phyloP scores from a whole-genome alignment of 2,113 vertebrate species.

The Antigone vipio region DNA sequence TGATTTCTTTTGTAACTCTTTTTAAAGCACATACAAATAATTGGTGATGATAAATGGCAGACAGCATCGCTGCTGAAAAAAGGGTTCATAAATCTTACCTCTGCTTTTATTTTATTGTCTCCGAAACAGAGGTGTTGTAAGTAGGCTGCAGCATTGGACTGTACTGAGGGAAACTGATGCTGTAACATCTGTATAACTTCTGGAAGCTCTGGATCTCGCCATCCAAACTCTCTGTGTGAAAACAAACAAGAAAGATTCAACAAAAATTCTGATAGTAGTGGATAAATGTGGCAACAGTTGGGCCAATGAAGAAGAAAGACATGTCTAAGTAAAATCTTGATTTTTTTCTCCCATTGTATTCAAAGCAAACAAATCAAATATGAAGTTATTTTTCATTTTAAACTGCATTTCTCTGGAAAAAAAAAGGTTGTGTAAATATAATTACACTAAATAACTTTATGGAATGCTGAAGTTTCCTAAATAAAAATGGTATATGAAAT shows the following conservation, averaged over 20 bases:
- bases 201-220: constrained; percentile 98
- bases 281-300: not conserved
- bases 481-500: not conserved
- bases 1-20: not conserved
- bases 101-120: constrained; percentile 99
- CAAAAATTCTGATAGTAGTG: not conserved
- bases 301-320: not conserved
- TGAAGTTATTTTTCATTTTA: not conserved
- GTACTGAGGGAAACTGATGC: constrained; percentile 97
- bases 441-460: not conserved
- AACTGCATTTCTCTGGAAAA: not conserved
- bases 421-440: not conserved
- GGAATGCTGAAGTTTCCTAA: not conserved
- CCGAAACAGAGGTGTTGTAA: constrained; percentile 98
- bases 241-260: constrained; percentile 23
- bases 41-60: not conserved
- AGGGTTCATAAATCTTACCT: constrained; percentile 77
- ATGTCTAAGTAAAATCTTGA: not conserved
- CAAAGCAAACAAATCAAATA: not conserved
- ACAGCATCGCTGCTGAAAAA: not conserved
- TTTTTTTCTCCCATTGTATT: not conserved
- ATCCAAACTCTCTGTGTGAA: constrained; percentile 91
- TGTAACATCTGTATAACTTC: constrained; percentile 99
- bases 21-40: not conserved
- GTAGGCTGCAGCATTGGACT: constrained; percentile 98